Evolutionary conservation across 2,113 vertebrate species (phyloP).

Genomic region (Gallinago undulata): DNA sequence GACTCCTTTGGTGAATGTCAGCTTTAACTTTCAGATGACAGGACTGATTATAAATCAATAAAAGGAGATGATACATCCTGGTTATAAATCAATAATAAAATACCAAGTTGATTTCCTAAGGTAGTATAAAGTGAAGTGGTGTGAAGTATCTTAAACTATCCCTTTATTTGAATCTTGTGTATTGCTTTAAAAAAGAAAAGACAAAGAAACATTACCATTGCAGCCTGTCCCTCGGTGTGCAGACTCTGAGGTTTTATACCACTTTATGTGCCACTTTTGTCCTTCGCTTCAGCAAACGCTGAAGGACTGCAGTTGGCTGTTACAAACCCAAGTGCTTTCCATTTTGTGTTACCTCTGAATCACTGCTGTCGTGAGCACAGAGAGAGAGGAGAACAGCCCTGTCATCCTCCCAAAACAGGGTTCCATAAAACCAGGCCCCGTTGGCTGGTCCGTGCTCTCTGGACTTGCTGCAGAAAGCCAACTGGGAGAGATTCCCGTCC

Average conservation of each 20-base stretch:
- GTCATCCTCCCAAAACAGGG: neutral
- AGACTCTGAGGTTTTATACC: neutral
- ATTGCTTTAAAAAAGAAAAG: neutral
- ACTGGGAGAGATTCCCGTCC: neutral
- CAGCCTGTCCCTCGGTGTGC: neutral
- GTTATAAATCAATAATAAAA: neutral
- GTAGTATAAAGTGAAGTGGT: neutral
- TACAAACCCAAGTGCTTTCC: neutral
- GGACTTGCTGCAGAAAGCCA: neutral
- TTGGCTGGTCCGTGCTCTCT: neutral
- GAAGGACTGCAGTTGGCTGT: neutral
- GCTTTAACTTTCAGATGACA: neutral
- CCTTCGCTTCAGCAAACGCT: neutral
- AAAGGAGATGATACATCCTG: neutral
- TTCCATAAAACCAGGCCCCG: accelerated
- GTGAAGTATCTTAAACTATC: neutral
- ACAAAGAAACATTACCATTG: neutral
- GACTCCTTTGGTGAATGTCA: neutral
- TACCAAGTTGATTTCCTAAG: neutral
- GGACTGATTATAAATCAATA: neutral
- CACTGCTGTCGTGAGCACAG: neutral
- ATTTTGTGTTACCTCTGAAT: neutral
- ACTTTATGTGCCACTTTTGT: neutral
- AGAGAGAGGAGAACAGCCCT: neutral
- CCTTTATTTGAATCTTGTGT: neutral